phyloP scores from a whole-genome alignment of 2,113 vertebrate species.

The Apus apus region DNA sequence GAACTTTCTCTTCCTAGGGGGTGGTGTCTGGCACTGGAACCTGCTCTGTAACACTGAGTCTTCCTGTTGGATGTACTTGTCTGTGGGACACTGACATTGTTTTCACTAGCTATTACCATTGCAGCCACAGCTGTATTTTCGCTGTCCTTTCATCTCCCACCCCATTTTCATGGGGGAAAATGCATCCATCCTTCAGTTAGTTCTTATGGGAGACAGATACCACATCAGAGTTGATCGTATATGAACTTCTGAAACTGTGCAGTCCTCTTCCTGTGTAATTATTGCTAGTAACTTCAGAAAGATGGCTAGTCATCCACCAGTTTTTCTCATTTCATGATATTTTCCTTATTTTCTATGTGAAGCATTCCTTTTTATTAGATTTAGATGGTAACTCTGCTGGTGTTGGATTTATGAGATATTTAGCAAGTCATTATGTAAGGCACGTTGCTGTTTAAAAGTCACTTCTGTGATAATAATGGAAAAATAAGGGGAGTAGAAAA shows the following conservation, averaged over 20 bases:
- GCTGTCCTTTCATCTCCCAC: not conserved
- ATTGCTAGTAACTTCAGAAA: not conserved
- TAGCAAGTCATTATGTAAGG: not conserved
- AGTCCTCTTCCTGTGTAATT: not conserved
- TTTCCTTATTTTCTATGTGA: not conserved
- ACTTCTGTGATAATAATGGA: not conserved
- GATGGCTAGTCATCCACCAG: not conserved
- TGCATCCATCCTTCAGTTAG: not conserved
- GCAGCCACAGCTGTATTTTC: not conserved
- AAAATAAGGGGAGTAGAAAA: not conserved
- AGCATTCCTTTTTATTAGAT: slow-evolving; percentile 1
- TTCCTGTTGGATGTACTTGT: not conserved
- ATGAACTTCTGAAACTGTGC: not conserved
- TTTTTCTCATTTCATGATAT: not conserved
- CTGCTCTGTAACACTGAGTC: not conserved
- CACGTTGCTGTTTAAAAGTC: not conserved
- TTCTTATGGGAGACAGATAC: not conserved
- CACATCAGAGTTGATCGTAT: not conserved
- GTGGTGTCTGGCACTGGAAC: not conserved
- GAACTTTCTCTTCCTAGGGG: not conserved
- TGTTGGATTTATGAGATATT: not conserved
- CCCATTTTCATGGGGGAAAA: not conserved
- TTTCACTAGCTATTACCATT: not conserved
- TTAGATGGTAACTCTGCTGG: not conserved
- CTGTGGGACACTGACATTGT: not conserved